Conservation (phyloP, 2,888 invertebrate genomes). For the Danaus chrysippus region DNA sequence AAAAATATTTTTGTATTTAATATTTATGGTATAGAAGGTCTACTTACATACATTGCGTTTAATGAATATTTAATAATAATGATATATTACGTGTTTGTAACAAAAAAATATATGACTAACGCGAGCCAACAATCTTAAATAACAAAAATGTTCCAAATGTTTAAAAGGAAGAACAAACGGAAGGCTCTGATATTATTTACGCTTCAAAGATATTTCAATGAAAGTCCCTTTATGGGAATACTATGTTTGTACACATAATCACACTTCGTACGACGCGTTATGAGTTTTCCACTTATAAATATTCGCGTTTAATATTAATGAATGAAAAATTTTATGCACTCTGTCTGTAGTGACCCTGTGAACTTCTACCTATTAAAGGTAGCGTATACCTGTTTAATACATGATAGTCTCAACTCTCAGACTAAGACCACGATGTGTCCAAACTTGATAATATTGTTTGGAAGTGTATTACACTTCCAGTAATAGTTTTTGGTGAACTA, state of each 20-base stretch:
- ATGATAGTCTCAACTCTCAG: not conserved
- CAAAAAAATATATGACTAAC: not conserved
- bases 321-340: too few relatives aligned
- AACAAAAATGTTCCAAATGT: not conserved
- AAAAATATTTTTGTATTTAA: too few relatives aligned
- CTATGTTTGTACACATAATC: too few relatives aligned
- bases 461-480: slow-evolving; percentile 25
- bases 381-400: not conserved
- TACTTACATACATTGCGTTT: too few relatives aligned
- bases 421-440: not conserved
- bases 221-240: too few relatives aligned
- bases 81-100: too few relatives aligned
- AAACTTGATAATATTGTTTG: slow-evolving; percentile 21
- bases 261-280: too few relatives aligned
- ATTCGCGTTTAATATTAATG: too few relatives aligned
- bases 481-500: slow-evolving; percentile 2
- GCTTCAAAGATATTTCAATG: not conserved
- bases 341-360: too few relatives aligned
- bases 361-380: not conserved
- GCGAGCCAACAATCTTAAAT: not conserved
- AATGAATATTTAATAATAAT: too few relatives aligned
- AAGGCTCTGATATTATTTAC: not conserved
- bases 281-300: too few relatives aligned
- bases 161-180: not conserved
- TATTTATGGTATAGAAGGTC: too few relatives aligned